phyloP scores from a whole-genome alignment of 1,140 invertebrate species.

The Patella vulgata region DNA sequence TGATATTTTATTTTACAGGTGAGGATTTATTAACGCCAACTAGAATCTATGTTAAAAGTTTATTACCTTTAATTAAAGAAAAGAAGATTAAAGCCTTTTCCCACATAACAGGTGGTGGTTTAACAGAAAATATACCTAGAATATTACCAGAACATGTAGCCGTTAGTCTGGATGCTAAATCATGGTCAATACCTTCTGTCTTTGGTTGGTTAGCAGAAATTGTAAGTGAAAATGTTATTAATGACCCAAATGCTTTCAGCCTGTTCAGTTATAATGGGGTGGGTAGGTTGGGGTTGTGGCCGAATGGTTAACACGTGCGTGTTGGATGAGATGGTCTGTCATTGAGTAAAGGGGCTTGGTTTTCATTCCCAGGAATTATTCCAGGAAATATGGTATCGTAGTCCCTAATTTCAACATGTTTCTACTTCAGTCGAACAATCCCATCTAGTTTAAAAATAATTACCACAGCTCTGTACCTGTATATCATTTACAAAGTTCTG shows the following conservation, averaged over 20 bases:
- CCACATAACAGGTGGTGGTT: slow-evolving; percentile 95
- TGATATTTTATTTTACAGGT: slow-evolving; percentile 71
- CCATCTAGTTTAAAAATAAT: no score
- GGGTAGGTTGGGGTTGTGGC: no score
- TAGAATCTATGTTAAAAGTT: slow-evolving; percentile 85
- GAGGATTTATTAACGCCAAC: slow-evolving; percentile 91
- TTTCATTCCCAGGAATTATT: no score
- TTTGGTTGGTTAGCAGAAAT: slow-evolving; percentile 63
- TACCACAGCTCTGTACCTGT: no score
- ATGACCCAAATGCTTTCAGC: background rate
- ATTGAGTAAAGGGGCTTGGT: no score
- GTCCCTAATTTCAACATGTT: no score
- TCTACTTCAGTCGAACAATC: no score
- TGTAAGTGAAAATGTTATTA: slow-evolving; percentile 34
- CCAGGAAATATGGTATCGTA: no score
- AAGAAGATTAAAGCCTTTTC: slow-evolving; percentile 88
- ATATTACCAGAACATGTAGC: slow-evolving; percentile 60
- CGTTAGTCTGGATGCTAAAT: slow-evolving; percentile 54
- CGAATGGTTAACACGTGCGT: no score
- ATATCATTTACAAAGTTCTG: no score
- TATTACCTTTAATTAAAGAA: slow-evolving; percentile 78
- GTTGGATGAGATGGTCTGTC: no score
- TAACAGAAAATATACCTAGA: slow-evolving; percentile 91
- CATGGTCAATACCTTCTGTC: slow-evolving; percentile 59
- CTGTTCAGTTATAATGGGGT: no score